These are phyloP conservation scores for Trididemnum clinides DNA, from an alignment of 23 tunicate genomes.

Conservation along the genomic window DNA sequence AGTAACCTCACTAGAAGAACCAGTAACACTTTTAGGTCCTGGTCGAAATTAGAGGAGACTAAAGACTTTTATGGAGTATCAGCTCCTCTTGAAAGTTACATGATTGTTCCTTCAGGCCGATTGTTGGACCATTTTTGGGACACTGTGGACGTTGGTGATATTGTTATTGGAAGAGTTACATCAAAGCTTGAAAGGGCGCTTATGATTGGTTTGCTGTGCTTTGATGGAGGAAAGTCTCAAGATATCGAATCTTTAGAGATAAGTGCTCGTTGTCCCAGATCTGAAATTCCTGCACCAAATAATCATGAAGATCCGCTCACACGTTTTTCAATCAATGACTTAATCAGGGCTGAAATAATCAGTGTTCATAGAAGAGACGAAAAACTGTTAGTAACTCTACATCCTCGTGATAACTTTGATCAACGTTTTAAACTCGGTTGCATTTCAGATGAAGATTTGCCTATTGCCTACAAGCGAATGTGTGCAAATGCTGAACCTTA, in stretches of 20 bases:
- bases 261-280: slow-evolving; percentile 45
- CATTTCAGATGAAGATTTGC: slow-evolving; percentile 69
- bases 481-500: slow-evolving; percentile 24
- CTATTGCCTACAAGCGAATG: slow-evolving; percentile 58
- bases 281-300: slow-evolving; percentile 57
- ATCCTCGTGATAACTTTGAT: background rate
- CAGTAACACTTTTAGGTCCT: background rate
- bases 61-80: slow-evolving; percentile 9
- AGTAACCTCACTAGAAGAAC: too few relatives aligned
- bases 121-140: slow-evolving; percentile 49
- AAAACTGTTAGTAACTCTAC: background rate
- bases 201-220: slow-evolving; percentile 37
- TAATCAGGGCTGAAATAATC: slow-evolving; percentile 56
- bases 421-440: slow-evolving; percentile 21
- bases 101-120: slow-evolving; percentile 36
- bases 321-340: slow-evolving; percentile 47
- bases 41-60: slow-evolving; percentile 15
- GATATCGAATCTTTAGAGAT: slow-evolving; percentile 54
- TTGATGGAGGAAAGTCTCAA: slow-evolving; percentile 74
- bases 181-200: slow-evolving; percentile 60
- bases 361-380: slow-evolving; percentile 26
- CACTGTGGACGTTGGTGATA: slow-evolving; percentile 58
- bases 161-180: slow-evolving; percentile 63
- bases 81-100: slow-evolving; percentile 65
- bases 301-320: slow-evolving; percentile 69